These are phyloP conservation scores for Drosophila peninsularis DNA, from an alignment of 2,888 invertebrate genomes.

Conservation along the genomic window DNA sequence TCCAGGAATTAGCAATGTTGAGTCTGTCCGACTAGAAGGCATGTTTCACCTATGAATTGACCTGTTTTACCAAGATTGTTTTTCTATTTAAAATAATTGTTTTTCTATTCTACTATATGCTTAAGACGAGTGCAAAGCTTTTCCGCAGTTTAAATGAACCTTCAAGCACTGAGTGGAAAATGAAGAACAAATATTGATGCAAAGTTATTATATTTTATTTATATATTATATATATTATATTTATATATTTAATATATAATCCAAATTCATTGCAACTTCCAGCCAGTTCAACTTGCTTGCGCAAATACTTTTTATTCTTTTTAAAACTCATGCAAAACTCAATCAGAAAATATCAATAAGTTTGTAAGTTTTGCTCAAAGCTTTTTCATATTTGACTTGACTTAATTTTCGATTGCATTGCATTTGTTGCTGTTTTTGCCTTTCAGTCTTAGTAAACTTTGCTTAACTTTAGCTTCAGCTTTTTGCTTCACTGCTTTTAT, in stretches of 20 bases:
- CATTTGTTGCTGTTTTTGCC: constrained; percentile 19
- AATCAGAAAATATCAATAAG: constrained; percentile 5
- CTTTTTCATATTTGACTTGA: constrained; percentile 14
- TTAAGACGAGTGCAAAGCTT: neutral
- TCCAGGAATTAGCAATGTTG: neutral
- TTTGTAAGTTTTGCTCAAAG: constrained; percentile 1
- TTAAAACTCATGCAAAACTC: constrained; percentile 12
- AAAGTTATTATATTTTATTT: too few relatives aligned
- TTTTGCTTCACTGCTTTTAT: constrained; percentile 58
- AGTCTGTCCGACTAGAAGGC: neutral
- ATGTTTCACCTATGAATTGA: too few relatives aligned
- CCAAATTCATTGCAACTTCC: neutral
- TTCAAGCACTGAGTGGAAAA: neutral
- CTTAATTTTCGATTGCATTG: constrained; percentile 19
- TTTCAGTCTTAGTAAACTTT: constrained; percentile 48
- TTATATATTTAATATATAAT: too few relatives aligned
- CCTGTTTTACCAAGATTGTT: neutral
- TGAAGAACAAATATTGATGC: neutral
- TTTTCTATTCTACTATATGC: too few relatives aligned
- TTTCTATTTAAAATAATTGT: too few relatives aligned
- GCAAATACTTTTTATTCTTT: neutral
- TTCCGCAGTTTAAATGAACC: neutral
- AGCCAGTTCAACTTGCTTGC: neutral
- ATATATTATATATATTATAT: too few relatives aligned
- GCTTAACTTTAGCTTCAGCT: constrained; percentile 56